A percentile compares a stretch with the other conserved stretches of the same genome.
Conservation (phyloP, 2,888 invertebrate genomes). For the Eueremaeus valkanovi region DNA sequence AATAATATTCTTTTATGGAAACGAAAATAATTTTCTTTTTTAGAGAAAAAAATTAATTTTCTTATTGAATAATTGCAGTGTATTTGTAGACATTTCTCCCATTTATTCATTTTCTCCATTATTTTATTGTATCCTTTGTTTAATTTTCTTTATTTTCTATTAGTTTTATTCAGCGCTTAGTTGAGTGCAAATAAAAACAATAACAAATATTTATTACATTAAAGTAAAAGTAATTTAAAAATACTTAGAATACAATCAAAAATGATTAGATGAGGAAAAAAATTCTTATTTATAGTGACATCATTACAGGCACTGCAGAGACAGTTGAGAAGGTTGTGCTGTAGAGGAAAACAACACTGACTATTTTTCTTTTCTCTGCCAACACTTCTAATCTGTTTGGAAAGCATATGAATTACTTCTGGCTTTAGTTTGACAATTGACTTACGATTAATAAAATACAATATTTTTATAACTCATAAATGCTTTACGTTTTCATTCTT, state of each 20-base stretch:
- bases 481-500: background rate
- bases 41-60: no score
- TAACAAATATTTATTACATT: background rate
- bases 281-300: background rate
- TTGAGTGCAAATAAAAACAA: background rate
- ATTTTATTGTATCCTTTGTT: no score
- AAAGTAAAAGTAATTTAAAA: constrained; percentile 7
- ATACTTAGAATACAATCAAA: background rate
- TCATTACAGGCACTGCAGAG: background rate
- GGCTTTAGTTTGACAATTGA: constrained; percentile 6
- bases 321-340: no score
- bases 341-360: background rate
- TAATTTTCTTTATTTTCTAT: no score
- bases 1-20: no score
- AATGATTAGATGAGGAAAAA: background rate
- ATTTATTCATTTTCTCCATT: no score
- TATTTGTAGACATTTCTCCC: no score
- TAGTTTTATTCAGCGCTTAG: no score
- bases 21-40: no score
- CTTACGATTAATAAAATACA: background rate
- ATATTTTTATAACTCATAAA: background rate
- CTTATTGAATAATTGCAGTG: no score
- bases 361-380: background rate
- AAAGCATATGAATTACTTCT: background rate
- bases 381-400: background rate